These are phyloP conservation scores for Paelopatides confundens DNA, from an alignment of 53 echinoderm and acorn worm genomes.

Conservation along the genomic window DNA sequence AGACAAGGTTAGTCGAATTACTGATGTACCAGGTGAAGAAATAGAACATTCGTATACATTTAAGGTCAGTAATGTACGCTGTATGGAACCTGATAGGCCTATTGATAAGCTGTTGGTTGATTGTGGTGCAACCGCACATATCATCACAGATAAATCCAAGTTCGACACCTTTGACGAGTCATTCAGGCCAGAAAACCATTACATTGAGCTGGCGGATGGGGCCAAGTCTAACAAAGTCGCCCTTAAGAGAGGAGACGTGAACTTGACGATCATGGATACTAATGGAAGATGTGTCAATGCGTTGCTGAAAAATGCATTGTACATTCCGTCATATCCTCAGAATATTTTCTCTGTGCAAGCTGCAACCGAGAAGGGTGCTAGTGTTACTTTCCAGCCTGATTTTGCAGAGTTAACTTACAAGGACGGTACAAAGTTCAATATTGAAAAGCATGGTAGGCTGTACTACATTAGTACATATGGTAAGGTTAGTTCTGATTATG, in stretches of 20 bases:
- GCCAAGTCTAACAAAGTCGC: not conserved
- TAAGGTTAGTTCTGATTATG: not conserved
- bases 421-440: not conserved
- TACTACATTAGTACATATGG: not conserved
- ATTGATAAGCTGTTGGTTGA: no score
- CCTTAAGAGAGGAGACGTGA: not conserved
- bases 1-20: no score
- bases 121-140: not conserved
- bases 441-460: slow-evolving; percentile 7
- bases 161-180: not conserved
- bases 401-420: not conserved
- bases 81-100: no score
- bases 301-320: not conserved
- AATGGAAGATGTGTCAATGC: not conserved
- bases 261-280: not conserved
- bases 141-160: not conserved
- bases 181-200: not conserved
- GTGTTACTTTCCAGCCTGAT: not conserved
- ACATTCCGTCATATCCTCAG: not conserved
- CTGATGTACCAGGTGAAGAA: no score
- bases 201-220: not conserved
- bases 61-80: no score
- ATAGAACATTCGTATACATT: no score
- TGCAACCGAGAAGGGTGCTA: not conserved
- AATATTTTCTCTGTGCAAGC: not conserved